Conservation (phyloP, 2,797 vertebrate species). For the Aselliscus stoliczkanus region DNA sequence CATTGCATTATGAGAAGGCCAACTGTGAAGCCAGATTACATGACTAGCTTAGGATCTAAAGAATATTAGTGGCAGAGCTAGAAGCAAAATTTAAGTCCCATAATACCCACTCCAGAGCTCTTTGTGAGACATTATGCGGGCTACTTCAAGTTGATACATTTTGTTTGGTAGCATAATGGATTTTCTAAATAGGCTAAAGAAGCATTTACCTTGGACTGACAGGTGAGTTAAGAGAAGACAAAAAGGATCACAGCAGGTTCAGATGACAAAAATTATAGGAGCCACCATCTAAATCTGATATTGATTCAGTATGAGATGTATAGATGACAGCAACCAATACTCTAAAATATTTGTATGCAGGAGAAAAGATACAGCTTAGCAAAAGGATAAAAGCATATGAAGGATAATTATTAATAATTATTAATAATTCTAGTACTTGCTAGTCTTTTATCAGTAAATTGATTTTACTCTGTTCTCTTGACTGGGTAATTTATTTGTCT, state of each 20-base stretch:
- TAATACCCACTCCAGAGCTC: not conserved
- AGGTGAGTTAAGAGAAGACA: constrained; percentile 40
- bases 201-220: constrained; percentile 56
- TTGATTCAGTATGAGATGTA: not conserved
- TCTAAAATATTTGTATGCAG: fast-evolving
- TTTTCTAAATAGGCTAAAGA: constrained; percentile 43
- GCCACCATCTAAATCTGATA: not conserved
- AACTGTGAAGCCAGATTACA: not conserved
- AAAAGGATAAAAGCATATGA: not conserved
- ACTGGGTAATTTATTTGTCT: constrained; percentile 30
- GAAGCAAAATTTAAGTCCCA: not conserved
- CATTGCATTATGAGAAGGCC: not conserved
- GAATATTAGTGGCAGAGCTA: not conserved
- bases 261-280: constrained; percentile 58
- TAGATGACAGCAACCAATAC: not conserved
- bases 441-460: constrained; percentile 6
- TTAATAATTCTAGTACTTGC: not conserved
- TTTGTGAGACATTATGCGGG: not conserved
- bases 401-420: not conserved
- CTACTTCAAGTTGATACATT: constrained; percentile 60
- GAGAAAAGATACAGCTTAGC: not conserved
- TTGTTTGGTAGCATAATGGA: constrained; percentile 27
- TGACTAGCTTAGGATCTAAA: not conserved
- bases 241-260: constrained; percentile 58
- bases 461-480: constrained; percentile 13